phyloP scores from a whole-genome alignment of 1,140 invertebrate genomes.

The Mya arenaria region DNA sequence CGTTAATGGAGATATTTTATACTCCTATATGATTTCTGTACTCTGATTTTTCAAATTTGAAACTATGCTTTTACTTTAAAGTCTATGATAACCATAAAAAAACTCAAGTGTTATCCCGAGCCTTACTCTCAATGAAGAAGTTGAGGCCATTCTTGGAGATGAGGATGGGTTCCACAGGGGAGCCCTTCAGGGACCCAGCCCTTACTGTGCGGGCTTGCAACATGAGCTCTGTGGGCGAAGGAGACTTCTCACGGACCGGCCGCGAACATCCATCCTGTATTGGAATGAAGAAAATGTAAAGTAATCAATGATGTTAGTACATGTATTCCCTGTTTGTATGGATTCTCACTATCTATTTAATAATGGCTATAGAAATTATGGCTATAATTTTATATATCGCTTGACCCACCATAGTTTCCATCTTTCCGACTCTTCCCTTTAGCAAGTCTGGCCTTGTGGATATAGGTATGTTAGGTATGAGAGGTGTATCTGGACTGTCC shows the following conservation, averaged over 20 bases:
- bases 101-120: too few relatives aligned
- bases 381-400: not conserved
- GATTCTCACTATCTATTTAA: not conserved
- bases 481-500: constrained; percentile 44
- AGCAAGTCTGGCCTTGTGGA: not conserved
- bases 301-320: too few relatives aligned
- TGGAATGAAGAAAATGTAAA: not conserved
- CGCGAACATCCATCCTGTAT: not conserved
- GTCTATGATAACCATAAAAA: too few relatives aligned
- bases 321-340: not conserved
- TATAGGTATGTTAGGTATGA: constrained; percentile 46
- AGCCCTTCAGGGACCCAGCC: constrained; percentile 68
- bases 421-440: not conserved
- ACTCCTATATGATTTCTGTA: too few relatives aligned
- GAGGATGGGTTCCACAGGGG: constrained; percentile 67
- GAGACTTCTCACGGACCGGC: constrained; percentile 19
- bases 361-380: not conserved
- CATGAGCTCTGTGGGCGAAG: constrained; percentile 16
- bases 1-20: too few relatives aligned
- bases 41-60: too few relatives aligned
- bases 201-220: constrained; percentile 65
- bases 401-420: constrained; percentile 22
- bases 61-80: too few relatives aligned
- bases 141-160: constrained; percentile 61
- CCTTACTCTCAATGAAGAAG: constrained; percentile 69